Percentiles rank a stretch among this genome's conserved stretches.
These are phyloP conservation scores for Cheirogaleus major DNA, from an alignment of 2,797 vertebrate genomes.

Conservation along the genomic window DNA sequence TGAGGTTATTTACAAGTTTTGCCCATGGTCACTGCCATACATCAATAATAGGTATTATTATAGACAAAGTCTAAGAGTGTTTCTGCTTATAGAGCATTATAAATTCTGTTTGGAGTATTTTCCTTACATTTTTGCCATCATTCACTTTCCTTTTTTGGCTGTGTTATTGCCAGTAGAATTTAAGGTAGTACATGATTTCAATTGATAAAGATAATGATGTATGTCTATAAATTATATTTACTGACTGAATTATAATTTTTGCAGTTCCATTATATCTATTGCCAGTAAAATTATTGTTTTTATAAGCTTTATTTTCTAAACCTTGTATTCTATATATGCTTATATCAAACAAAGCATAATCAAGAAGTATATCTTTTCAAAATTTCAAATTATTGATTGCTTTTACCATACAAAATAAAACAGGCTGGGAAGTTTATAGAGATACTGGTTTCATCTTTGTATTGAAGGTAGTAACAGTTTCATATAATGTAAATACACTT, in stretches of 20 bases:
- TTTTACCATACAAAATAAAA: constrained; percentile 49
- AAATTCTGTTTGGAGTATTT: constrained; percentile 84
- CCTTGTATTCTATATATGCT: constrained; percentile 64
- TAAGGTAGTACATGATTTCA: constrained; percentile 72
- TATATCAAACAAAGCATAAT: constrained; percentile 69
- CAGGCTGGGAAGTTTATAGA: constrained; percentile 30
- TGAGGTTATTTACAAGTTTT: constrained; percentile 91
- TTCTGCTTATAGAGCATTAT: constrained; percentile 87
- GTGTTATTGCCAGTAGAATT: constrained; percentile 71
- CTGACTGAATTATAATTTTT: constrained; percentile 59
- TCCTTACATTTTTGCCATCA: constrained; percentile 79
- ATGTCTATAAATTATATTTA: constrained; percentile 56
- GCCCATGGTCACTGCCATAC: constrained; percentile 86
- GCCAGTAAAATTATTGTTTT: constrained; percentile 66
- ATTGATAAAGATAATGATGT: constrained; percentile 69
- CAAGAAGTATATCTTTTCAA: constrained; percentile 56
- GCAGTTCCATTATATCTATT: constrained; percentile 56
- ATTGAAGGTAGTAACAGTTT: constrained; percentile 32
- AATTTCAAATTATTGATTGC: constrained; percentile 63
- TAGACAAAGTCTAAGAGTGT: constrained; percentile 87
- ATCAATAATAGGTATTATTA: constrained; percentile 89
- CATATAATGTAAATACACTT: constrained; percentile 42
- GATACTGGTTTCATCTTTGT: constrained; percentile 42
- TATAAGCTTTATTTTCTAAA: constrained; percentile 60
- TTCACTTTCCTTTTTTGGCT: constrained; percentile 71